phyloP scores from a whole-genome alignment of 1,140 invertebrate genomes.

The Macrobrachium rosenbergii region DNA sequence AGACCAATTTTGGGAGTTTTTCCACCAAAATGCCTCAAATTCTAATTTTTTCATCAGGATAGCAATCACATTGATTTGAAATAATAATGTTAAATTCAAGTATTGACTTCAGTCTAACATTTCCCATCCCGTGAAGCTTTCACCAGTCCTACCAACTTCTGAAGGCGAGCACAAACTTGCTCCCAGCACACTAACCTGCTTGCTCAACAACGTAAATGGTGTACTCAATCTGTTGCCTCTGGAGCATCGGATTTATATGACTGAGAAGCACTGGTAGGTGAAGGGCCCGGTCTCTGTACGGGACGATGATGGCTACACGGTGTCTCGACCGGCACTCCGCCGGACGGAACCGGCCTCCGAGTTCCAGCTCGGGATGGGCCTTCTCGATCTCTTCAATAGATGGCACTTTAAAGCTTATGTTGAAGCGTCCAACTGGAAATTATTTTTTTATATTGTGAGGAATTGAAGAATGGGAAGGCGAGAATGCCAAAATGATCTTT shows the following conservation, averaged over 20 bases:
- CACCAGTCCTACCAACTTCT: neutral
- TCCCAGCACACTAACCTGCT: slow-evolving; percentile 72
- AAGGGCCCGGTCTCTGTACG: slow-evolving; percentile 90
- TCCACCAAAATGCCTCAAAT: no score
- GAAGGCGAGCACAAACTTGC: neutral
- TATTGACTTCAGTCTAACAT: no score
- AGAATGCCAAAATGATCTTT: neutral
- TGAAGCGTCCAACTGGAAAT: slow-evolving; percentile 34
- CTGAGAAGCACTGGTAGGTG: slow-evolving; percentile 32
- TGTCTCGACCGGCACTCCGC: slow-evolving; percentile 81
- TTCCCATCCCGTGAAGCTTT: no score
- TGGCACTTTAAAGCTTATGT: slow-evolving; percentile 13
- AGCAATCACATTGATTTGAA: no score
- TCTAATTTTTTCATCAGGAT: no score
- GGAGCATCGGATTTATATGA: slow-evolving; percentile 79
- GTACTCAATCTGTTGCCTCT: slow-evolving; percentile 92
- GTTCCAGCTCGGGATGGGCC: slow-evolving; percentile 38
- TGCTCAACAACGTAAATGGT: slow-evolving; percentile 97
- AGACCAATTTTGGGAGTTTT: no score
- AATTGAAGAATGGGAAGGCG: neutral
- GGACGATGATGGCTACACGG: slow-evolving; percentile 89
- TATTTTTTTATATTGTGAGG: neutral
- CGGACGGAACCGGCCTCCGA: slow-evolving; percentile 83
- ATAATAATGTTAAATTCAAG: no score
- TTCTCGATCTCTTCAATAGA: slow-evolving; percentile 24